These are phyloP conservation scores for Acanthopleura granulata DNA, from an alignment of 2,888 invertebrate species.

Conservation along the genomic window DNA sequence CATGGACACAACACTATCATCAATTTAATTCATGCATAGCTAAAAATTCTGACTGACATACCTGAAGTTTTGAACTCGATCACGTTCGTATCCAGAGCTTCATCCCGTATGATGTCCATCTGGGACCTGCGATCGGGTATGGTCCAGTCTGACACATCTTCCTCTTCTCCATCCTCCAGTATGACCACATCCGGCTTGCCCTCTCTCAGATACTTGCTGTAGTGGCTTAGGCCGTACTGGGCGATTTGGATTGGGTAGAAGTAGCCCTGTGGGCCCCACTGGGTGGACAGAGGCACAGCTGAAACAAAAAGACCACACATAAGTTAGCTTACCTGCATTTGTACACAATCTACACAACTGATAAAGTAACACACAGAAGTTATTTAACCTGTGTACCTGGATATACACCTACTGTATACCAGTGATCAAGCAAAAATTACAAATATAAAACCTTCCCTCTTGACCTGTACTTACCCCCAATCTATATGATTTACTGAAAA, in stretches of 20 bases:
- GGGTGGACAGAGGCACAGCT: constrained; percentile 70
- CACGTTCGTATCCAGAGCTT: constrained; percentile 63
- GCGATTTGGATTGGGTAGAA: constrained; percentile 99
- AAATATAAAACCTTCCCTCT: too few species aligned
- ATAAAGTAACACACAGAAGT: too few species aligned
- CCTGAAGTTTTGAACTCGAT: constrained; percentile 80
- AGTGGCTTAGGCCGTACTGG: constrained; percentile 97
- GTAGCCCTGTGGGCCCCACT: constrained; percentile 94
- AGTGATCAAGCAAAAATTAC: too few species aligned
- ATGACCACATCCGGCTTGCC: constrained; percentile 81
- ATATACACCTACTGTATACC: too few species aligned
- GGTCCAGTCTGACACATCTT: constrained; percentile 74
- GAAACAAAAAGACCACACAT: constrained; percentile 24
- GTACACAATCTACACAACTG: too few species aligned
- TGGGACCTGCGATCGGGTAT: constrained; percentile 78
- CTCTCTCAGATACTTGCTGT: constrained; percentile 92
- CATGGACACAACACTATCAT: too few species aligned
- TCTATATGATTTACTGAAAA: too few species aligned
- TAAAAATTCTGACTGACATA: constrained; percentile 25
- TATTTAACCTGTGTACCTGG: too few species aligned
- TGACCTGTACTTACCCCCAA: too few species aligned
- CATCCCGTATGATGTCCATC: constrained; percentile 68
- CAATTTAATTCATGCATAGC: too few species aligned
- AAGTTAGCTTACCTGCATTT: too few species aligned
- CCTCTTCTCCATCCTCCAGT: constrained; percentile 81